Percentiles rank a stretch among this genome's conserved stretches.
Conservation (phyloP, 1,140 invertebrate species). For the Leptinotarsa lineolata region DNA sequence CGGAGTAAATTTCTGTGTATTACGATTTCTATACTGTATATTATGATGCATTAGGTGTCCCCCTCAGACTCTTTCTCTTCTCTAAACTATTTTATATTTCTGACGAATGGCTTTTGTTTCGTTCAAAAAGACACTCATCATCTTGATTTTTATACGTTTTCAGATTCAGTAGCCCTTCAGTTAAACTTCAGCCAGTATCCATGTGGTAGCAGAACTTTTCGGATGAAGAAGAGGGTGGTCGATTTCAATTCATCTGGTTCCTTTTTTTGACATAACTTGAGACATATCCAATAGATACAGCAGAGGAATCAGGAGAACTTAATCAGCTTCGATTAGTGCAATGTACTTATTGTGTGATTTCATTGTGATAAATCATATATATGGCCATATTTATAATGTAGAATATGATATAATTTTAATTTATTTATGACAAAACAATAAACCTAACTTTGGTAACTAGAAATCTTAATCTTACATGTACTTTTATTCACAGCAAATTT, state of each 20-base stretch:
- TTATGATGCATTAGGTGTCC: too few species aligned
- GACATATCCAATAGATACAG: too few species aligned
- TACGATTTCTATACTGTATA: too few species aligned
- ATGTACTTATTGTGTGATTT: constrained; percentile 36
- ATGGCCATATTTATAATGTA: constrained; percentile 39
- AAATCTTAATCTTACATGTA: background rate
- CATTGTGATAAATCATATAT: constrained; percentile 39
- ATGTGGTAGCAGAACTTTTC: constrained; percentile 41
- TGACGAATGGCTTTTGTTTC: too few species aligned
- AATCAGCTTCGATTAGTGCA: constrained; percentile 17
- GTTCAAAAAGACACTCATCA: too few species aligned
- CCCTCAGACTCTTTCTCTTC: too few species aligned
- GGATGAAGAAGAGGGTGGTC: background rate
- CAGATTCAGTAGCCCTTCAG: constrained; percentile 18
- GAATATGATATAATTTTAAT: constrained; percentile 4
- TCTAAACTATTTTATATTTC: too few species aligned
- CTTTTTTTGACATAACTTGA: background rate
- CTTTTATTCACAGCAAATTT: too few species aligned
- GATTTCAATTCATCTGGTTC: background rate
- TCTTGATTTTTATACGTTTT: background rate
- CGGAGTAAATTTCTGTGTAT: too few species aligned
- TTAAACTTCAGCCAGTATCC: constrained; percentile 45
- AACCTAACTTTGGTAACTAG: background rate
- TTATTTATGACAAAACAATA: constrained; percentile 12
- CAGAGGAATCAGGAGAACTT: background rate